Base-by-base conservation (phyloP, 2,888 invertebrate species). In the Perdita meconis region DNA sequence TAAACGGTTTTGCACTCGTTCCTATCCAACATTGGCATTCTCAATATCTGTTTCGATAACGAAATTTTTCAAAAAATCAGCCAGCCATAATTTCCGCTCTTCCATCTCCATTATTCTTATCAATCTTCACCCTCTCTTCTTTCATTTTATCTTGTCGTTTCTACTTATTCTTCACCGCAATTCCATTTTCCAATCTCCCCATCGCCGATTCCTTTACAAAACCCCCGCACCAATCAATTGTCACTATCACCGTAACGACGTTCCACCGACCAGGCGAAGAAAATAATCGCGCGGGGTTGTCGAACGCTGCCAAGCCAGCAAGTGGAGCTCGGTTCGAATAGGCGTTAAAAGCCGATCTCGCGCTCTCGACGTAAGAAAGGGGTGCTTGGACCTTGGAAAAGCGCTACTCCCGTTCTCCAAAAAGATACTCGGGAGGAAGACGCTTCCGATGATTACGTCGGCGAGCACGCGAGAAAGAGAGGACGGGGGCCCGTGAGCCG, bases 401-500 rank as follows among this genome's bases (percentile, higher is more conserved):
- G 75, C 75, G 36, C 68, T 76, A 64, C 71, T 53, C 40, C 38
- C 42, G 55, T 65, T 40, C 68, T 80, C 47, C 75, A 75, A 72
- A 66, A 61, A 66, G 61, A 61, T 70, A 51, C 53, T 34, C 51
- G n/a, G 67, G 65, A 40, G 73, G 19, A 56, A 76, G 74, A 50
- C 76, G 83, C 71, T 85, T 83, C 77, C 81, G 78, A 82, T 86
- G 81, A 86, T 84, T 86, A 82, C 75, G 60, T 51, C 64, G 69
- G 56, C 42, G 72, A 26, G 50, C 56, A 67, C 73, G 63, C 50
- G 72, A 16, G 40, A 36, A 24, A 57, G 63, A 56, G 50, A 75
- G 65, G 66, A 78, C 70, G 70, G 71, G 77, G 65, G 30, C 56
- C 53, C 53, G 56, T 44, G 60, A 59, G 64, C 63, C 75, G 66